These are phyloP conservation scores for Pristionchus fissidentatus DNA, from an alignment of 2,888 invertebrate species.

Conservation along the genomic window DNA sequence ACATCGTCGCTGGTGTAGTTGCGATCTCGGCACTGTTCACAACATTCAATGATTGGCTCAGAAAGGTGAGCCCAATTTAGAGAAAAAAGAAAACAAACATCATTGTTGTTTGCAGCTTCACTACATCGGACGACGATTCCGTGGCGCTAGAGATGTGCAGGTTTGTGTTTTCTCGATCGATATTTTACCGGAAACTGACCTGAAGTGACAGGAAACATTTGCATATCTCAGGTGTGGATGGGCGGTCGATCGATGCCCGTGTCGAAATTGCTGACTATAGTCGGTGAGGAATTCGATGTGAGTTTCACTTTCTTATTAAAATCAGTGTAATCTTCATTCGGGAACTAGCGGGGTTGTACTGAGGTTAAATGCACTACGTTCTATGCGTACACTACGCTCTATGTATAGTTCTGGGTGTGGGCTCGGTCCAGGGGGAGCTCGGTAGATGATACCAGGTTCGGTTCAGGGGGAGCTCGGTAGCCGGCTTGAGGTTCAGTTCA, in stretches of 20 bases:
- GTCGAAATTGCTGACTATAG: slow-evolving; percentile 51
- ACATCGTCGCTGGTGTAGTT: slow-evolving; percentile 52
- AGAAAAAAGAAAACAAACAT: not conserved
- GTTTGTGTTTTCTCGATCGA: not conserved
- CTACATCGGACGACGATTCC: slow-evolving; percentile 52
- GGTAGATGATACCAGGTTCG: no score
- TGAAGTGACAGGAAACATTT: not conserved
- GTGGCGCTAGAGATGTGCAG: slow-evolving; percentile 52
- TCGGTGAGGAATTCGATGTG: slow-evolving; percentile 55
- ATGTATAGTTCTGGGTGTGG: no score
- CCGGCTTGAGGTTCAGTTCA: no score
- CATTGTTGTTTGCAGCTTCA: slow-evolving; percentile 24
- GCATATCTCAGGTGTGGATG: slow-evolving; percentile 50
- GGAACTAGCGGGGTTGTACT: no score
- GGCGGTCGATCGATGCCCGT: slow-evolving; percentile 55
- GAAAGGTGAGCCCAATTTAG: no score
- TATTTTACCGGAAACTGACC: not conserved
- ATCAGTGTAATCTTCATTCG: not conserved
- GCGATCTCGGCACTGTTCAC: slow-evolving; percentile 51
- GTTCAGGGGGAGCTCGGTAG: no score
- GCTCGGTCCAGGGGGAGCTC: no score
- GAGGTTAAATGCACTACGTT: not conserved
- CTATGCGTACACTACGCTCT: no score
- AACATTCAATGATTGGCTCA: slow-evolving; percentile 43
- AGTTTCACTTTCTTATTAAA: not conserved